These are phyloP conservation scores for Zaprionus kolodkinae DNA, from an alignment of 1,140 invertebrate genomes.

Conservation along the genomic window DNA sequence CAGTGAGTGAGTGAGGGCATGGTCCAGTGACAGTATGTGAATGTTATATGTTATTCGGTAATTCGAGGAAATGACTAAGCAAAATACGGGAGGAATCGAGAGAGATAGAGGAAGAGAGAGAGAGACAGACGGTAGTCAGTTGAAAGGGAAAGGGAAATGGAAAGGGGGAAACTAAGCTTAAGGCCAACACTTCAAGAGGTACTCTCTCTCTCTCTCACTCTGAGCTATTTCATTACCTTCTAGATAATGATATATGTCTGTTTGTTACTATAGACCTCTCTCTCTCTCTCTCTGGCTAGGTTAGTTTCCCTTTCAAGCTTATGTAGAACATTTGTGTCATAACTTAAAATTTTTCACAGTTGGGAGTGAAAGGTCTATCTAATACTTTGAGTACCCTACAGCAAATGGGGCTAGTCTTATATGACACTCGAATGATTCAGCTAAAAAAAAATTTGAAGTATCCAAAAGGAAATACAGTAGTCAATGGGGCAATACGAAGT, in stretches of 20 bases:
- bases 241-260: too few relatives aligned
- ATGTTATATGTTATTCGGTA: not conserved
- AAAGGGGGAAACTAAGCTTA: not conserved
- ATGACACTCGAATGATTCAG: not conserved
- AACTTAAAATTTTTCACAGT: not conserved
- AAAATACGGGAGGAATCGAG: not conserved
- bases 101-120: not conserved
- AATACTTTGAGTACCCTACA: not conserved
- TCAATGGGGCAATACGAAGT: not conserved
- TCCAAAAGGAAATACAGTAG: not conserved
- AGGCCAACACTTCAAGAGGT: not conserved
- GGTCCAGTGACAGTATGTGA: slow-evolving; percentile 49
- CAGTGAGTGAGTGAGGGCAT: slow-evolving; percentile 1
- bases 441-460: not conserved
- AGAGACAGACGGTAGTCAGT: not conserved
- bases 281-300: too few relatives aligned
- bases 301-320: not conserved
- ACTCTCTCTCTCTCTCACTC: not conserved
- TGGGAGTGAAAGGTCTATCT: not conserved
- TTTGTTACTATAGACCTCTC: too few relatives aligned
- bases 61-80: not conserved
- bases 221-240: not conserved
- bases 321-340: not conserved
- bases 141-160: not conserved
- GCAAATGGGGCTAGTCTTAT: not conserved